These are phyloP conservation scores for Meloidogyne floridensis DNA, from an alignment of 1,140 invertebrate genomes.

Conservation along the genomic window DNA sequence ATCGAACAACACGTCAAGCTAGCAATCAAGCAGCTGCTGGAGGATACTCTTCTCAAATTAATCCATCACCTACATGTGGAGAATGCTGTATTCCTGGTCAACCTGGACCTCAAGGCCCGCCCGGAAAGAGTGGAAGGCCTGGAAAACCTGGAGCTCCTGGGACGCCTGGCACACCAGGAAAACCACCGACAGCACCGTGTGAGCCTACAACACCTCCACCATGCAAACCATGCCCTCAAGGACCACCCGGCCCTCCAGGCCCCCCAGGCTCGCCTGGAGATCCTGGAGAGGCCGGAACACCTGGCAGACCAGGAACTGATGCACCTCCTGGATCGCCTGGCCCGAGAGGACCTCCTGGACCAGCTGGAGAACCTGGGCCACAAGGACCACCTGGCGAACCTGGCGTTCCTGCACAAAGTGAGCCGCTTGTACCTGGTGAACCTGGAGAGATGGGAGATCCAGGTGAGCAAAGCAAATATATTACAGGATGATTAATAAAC, in stretches of 20 bases:
- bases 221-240: slow-evolving; percentile 54
- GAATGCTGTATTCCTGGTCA: slow-evolving; percentile 39
- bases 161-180: slow-evolving; percentile 19
- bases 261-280: slow-evolving; percentile 29
- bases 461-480: not conserved
- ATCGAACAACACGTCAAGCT: slow-evolving; percentile 51
- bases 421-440: slow-evolving; percentile 23
- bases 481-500: not conserved
- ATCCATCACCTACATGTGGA: slow-evolving; percentile 38
- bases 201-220: slow-evolving; percentile 49
- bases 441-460: not conserved
- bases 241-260: slow-evolving; percentile 44
- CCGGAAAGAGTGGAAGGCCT: slow-evolving; percentile 37
- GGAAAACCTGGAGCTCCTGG: slow-evolving; percentile 39
- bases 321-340: slow-evolving; percentile 32
- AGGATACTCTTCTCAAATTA: slow-evolving; percentile 31
- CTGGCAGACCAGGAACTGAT: slow-evolving; percentile 24
- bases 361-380: slow-evolving; percentile 37
- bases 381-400: slow-evolving; percentile 56
- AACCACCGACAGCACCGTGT: not conserved
- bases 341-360: slow-evolving; percentile 40
- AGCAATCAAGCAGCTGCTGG: slow-evolving; percentile 28
- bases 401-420: slow-evolving; percentile 40
- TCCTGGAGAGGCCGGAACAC: slow-evolving; percentile 3
- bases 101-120: slow-evolving; percentile 35